A percentile compares a stretch with the other conserved stretches of the same genome.
phyloP scores from a whole-genome alignment of 2,797 vertebrate species.

The Coregonus sp. region DNA sequence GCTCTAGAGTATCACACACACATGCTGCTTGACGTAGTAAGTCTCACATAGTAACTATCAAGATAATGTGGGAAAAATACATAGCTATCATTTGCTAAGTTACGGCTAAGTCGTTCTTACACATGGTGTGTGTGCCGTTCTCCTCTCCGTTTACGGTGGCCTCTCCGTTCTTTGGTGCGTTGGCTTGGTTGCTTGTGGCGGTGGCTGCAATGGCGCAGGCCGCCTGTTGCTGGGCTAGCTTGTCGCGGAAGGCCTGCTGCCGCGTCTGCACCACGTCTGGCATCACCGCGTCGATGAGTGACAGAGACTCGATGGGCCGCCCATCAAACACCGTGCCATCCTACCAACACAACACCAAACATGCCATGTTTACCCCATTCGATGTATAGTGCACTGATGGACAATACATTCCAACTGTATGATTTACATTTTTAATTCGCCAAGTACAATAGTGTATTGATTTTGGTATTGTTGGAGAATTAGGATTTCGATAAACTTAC shows the following conservation, averaged over 20 bases:
- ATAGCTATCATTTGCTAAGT: background rate
- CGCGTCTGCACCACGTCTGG: constrained; percentile 93
- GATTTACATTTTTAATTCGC: background rate
- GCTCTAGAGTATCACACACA: too few species aligned
- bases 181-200: constrained; percentile 73
- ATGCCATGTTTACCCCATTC: background rate
- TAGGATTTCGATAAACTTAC: background rate
- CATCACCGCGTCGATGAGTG: constrained; percentile 97
- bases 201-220: constrained; percentile 57
- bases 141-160: constrained; percentile 90
- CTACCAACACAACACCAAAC: constrained; percentile 58
- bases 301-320: constrained; percentile 93
- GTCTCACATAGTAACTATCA: too few species aligned
- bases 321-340: constrained; percentile 97
- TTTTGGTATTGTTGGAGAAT: background rate
- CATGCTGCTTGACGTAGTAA: too few species aligned
- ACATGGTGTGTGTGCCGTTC: constrained; percentile 88
- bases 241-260: constrained; percentile 93
- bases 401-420: background rate
- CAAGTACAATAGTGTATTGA: background rate
- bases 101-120: constrained; percentile 67
- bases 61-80: too few species aligned
- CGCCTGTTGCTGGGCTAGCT: constrained; percentile 88
- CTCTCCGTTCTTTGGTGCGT: constrained; percentile 90
- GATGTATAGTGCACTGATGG: background rate